Evolutionary conservation across 2,888 invertebrate species (phyloP), one percentile per base, ranked within the genome.

Genomic region (Anorthoa munda): DNA sequence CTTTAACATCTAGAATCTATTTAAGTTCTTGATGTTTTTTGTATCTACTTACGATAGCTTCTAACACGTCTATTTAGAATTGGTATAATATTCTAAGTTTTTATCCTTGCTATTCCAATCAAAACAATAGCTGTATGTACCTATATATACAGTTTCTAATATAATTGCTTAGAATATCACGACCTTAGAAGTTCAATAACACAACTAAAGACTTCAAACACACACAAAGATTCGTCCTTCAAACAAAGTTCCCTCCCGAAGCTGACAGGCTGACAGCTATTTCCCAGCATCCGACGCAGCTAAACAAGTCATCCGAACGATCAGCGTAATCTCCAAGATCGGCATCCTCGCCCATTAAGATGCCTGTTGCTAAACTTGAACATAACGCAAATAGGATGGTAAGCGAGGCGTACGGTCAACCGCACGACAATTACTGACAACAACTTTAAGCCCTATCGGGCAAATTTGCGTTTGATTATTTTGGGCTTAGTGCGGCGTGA

Each of bases 311-410:
- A 75, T 83, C 67, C 17, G 15, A 61, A 75, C 71, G 64, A 69
- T 83, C 69, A 80, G 48, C 71, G 50, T 83, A 81, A 82, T 82
- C 84, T 73, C 45, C 50, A 59, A 66, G 81, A 75, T 78, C 83
- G 90, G 92, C 89, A 91, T 92, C 88, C 89, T 75, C 80, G 79
- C 75, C 90, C 90, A 90, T 93, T 93, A 92, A 92, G 88, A 92
- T 91, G 88, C 89, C 78, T 84, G 75, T 48, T 64, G 46, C 77
- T 78, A 79, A 75, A 81, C 67, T 67, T 75, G 76, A 46, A 59
- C 64, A 64, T 64, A 65, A 91, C 92, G 92, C 90, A 94, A 94
- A 94, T 94, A 94, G 92, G 90, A 90, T 65, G 91, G 93, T 88
- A 94, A 94, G 93, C 23, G 46, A 1, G 5, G n/a, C 26, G 79